Base-by-base conservation (phyloP, 2,888 invertebrate genomes). In the Lordiphosa fenestrarum region DNA sequence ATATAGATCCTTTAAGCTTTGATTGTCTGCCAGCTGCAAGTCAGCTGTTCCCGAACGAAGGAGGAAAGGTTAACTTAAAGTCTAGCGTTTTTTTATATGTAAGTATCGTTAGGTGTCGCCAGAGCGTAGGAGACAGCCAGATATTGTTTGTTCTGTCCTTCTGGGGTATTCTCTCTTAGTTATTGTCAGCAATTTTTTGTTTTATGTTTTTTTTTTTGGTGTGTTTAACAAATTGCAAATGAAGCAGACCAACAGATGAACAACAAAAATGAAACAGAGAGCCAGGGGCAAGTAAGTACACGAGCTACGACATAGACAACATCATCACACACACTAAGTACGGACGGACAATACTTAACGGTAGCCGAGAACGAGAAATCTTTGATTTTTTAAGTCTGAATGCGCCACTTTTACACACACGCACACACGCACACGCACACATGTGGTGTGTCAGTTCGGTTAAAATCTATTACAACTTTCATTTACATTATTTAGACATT, bases 1-100 rank as follows among this genome's bases (percentile, higher is more conserved):
- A 46, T 40, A 23, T 35, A 65, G 56, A 54, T 67, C 35, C 52
- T 69, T 77, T 73, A 64, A 77, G 67, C 74, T 71, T 66, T 82
- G 84, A 78, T 82, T 78, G 84, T 84, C 84, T 81, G 84, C 77
- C 66, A 76, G 77, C 81, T 84, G 77, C 84, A 73, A 69, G 61
- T 69, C 66, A 55, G 73, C 71, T 71, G 71, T 61, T 15, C 41
- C 46, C 53, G 38, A 35, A 51, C 47, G 6, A 50, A 39, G 47
- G 21, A 42, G 15, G 21, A 62, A 46, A 48, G 25, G 15, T 23
- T 49, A 10, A 36, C 55, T 48, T 65, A 64, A 33, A 33, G 50
- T 44, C 55, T 49, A 55, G 46, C 46, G 46, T 53, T 35, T 40
- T 2, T 41, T 35, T 53, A 13, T 47, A 13, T n/a, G 30, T 13